Conservation (phyloP, 2,888 invertebrate species). For the Agrochola lychnidis region DNA sequence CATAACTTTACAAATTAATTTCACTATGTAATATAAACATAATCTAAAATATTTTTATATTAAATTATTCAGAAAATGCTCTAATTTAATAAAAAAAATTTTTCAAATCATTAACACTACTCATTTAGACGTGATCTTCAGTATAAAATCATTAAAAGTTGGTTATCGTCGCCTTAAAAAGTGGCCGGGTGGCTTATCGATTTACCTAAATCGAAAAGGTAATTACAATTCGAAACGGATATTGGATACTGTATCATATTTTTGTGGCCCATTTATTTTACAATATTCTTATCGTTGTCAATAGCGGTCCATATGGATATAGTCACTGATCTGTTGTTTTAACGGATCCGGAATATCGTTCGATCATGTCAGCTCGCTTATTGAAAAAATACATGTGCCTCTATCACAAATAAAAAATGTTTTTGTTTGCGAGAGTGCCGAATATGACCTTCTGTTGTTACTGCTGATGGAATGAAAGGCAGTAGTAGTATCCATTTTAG, state of each 20-base stretch:
- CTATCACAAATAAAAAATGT: neutral
- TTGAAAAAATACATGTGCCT: constrained; percentile 25
- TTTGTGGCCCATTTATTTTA: neutral
- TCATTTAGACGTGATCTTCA: no score
- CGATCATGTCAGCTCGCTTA: constrained; percentile 29
- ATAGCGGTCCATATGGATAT: neutral
- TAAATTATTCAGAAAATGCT: no score
- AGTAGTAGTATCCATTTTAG: neutral
- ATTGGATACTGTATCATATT: constrained; percentile 10
- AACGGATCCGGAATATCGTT: constrained; percentile 17
- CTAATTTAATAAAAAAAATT: no score
- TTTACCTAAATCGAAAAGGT: neutral
- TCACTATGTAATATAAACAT: no score
- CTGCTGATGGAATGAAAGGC: neutral
- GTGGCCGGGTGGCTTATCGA: neutral
- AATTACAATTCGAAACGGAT: neutral
- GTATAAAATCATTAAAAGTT: no score
- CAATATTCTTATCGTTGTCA: constrained; percentile 1
- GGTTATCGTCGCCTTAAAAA: no score
- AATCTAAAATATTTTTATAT: no score
- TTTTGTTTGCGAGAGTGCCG: neutral
- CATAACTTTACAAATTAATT: no score
- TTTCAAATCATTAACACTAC: no score
- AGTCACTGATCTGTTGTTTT: constrained; percentile 17
- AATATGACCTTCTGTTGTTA: neutral